A percentile compares a stretch with the other conserved stretches of the same genome.
Evolutionary conservation across 2,113 vertebrate genomes (phyloP).

Genomic region (Naja naja): DNA sequence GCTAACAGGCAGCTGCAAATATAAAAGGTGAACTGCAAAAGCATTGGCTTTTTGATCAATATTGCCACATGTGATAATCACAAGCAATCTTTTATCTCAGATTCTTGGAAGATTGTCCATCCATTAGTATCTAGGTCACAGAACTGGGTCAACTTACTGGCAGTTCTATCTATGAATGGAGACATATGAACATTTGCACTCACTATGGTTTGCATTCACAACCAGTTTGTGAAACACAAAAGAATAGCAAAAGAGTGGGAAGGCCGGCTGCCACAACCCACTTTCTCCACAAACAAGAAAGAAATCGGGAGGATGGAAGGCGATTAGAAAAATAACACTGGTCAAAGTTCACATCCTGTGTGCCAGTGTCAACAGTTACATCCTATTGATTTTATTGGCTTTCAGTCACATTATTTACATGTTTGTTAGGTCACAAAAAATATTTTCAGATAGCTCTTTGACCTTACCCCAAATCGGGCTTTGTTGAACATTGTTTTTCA

Average conservation of each 20-base stretch:
- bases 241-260: neutral
- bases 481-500: neutral
- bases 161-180: neutral
- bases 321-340: slow-evolving; percentile 3
- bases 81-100: neutral
- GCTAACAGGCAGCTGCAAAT: neutral
- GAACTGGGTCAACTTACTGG: neutral
- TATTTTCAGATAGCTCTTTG: slow-evolving; percentile 12
- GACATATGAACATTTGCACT: neutral
- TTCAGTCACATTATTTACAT: neutral
- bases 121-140: neutral
- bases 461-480: neutral
- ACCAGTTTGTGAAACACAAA: neutral
- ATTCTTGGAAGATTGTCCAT: neutral
- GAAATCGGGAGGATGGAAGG: neutral
- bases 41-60: neutral
- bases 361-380: slow-evolving; percentile 13
- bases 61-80: neutral
- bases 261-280: neutral
- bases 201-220: neutral
- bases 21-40: neutral
- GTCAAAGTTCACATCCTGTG: slow-evolving; percentile 18
- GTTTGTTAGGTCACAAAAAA: slow-evolving; percentile 2
- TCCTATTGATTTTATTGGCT: slow-evolving; percentile 26
- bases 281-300: neutral